Percentiles rank a stretch among this genome's conserved stretches.
Conservation (phyloP, 2,113 vertebrate genomes). For the Baryphthengus martii region DNA sequence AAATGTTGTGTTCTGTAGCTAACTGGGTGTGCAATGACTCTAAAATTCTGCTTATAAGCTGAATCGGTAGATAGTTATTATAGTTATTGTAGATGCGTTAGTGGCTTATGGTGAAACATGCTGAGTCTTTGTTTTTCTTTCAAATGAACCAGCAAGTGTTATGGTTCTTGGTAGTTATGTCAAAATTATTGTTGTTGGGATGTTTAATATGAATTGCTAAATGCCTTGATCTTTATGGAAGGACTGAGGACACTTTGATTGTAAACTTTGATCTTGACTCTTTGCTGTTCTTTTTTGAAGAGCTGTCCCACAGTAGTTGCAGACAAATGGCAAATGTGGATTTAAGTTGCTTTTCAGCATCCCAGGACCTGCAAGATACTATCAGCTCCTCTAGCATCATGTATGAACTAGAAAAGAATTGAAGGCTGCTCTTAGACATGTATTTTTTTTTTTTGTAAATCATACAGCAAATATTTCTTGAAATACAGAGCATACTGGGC, state of each 20-base stretch:
- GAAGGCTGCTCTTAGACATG: background rate
- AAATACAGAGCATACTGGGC: background rate
- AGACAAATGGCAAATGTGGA: background rate
- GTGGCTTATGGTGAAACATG: background rate
- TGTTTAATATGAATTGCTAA: background rate
- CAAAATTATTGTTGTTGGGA: background rate
- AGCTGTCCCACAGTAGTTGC: background rate
- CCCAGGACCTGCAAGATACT: background rate
- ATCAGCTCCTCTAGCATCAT: background rate
- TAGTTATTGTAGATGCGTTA: background rate
- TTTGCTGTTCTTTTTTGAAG: background rate
- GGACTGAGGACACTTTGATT: background rate
- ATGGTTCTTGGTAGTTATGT: background rate
- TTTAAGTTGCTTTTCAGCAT: background rate
- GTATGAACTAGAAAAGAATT: background rate
- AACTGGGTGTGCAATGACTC: background rate
- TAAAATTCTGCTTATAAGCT: background rate
- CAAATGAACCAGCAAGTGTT: background rate
- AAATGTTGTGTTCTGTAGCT: background rate
- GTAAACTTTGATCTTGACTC: background rate
- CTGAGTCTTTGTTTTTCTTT: background rate
- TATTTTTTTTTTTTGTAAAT: background rate
- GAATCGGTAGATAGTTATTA: background rate
- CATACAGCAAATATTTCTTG: background rate
- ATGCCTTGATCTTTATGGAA: background rate